Conservation (phyloP, 2,113 vertebrate genomes). For the Tychaedon coryphoeus region DNA sequence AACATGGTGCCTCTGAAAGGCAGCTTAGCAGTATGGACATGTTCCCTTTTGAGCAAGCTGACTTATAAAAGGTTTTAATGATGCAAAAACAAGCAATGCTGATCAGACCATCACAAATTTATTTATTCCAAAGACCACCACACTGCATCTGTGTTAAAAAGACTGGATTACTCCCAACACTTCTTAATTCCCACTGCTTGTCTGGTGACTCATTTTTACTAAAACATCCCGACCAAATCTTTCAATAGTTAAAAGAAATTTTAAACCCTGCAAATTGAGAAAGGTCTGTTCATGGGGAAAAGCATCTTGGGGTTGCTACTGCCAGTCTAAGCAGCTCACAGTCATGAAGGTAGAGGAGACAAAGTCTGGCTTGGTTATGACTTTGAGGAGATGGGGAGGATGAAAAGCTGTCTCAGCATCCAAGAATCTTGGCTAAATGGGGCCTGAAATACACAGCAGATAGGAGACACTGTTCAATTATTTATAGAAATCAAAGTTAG, state of each 20-base stretch:
- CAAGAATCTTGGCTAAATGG: not conserved
- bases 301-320: not conserved
- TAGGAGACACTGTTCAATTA: slow-evolving; percentile 24
- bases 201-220: not conserved
- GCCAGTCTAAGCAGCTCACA: not conserved
- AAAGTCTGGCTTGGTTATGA: not conserved
- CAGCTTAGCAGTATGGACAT: not conserved
- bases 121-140: not conserved
- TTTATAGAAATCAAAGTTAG: not conserved
- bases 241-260: not conserved
- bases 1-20: not conserved
- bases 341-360: accelerated
- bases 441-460: not conserved
- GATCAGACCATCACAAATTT: not conserved
- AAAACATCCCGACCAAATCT: not conserved
- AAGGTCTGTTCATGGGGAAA: not conserved
- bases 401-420: not conserved
- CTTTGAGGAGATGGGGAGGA: not conserved
- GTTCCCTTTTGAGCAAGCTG: not conserved
- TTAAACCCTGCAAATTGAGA: not conserved
- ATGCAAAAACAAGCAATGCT: not conserved
- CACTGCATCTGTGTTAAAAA: not conserved
- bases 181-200: not conserved
- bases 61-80: not conserved
- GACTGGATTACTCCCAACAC: not conserved